Base-by-base conservation (phyloP, 2,797 vertebrate species). In the Euphonia xanthogaster region DNA sequence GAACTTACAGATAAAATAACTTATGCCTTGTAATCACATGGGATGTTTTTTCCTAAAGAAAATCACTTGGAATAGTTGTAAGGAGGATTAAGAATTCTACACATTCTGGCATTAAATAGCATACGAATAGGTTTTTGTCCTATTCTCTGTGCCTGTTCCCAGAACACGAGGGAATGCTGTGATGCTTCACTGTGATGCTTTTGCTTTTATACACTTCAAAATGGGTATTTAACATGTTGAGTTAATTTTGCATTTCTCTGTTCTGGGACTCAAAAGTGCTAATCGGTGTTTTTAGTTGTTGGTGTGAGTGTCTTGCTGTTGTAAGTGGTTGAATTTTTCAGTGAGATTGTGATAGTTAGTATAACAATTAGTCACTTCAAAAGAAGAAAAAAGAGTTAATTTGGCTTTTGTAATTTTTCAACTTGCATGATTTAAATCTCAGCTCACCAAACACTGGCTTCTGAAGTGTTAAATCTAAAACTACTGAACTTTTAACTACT, bases 1-100 rank as follows among this genome's bases (percentile, higher is more conserved):
- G 54, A 91, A 74, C 53, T 80, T 94, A 58, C 14, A 77, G 51
- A 85, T 95, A 73, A 92, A 88, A 62, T 94, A 78, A 47, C 71
- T 81, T 86, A 40, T 14, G 55, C 44, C 53, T 86, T 72, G 30
- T 90, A 62, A 68, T 94, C 23, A 40, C 51, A 45, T 28, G 40
- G 80, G 55, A n/a, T 6, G 3, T 3, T 21, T 91, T 83, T 80
- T 70, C 30, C 7, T 75, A 31, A 84, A 75, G 83, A 72, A 91
- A 81, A 82, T 58, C 2, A 30, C 19, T 81, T 70, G 35, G 31
- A 88, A 40, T 68, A 72, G n/a, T 48, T 79, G 12, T 63, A 79
- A 44, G 76, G 83, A 71, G 44, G 14, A 35, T 51, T 60, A 81
- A 17, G 2, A 75, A 63, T 60, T 86, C 31, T 86, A 25, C 42